These are phyloP conservation scores for Saturnia pavonia DNA, from an alignment of 2,888 invertebrate genomes.

Conservation along the genomic window DNA sequence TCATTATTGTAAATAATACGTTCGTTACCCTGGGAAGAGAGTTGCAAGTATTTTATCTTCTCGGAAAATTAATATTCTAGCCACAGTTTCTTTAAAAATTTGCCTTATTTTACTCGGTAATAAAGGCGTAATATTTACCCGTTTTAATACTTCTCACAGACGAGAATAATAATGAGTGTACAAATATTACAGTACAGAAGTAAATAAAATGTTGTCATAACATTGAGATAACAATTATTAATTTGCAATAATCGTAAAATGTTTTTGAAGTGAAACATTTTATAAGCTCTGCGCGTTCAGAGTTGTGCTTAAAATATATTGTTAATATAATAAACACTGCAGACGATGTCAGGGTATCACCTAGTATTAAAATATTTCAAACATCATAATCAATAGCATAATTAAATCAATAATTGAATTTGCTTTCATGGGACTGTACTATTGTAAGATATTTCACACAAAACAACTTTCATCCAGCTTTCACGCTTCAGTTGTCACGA, in stretches of 20 bases:
- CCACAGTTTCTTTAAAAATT: slow-evolving; percentile 49
- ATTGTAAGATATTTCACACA: no score
- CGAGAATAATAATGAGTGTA: slow-evolving; percentile 50
- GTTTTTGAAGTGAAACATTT: neutral
- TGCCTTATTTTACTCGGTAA: slow-evolving; percentile 48
- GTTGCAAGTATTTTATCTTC: slow-evolving; percentile 48
- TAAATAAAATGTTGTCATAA: neutral
- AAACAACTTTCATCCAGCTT: no score
- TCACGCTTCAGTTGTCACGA: no score
- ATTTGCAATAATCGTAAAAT: neutral
- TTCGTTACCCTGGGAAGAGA: slow-evolving; percentile 48
- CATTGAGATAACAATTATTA: neutral
- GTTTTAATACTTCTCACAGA: slow-evolving; percentile 49
- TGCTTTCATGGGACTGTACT: no score
- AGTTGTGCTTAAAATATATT: no score
- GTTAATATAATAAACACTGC: no score
- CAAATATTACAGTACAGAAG: slow-evolving; percentile 22
- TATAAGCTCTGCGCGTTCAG: no score
- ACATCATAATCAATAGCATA: no score
- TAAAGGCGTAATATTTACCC: slow-evolving; percentile 56
- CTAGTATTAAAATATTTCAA: no score
- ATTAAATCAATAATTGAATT: no score
- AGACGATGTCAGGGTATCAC: no score
- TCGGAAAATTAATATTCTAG: slow-evolving; percentile 53
- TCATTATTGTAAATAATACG: slow-evolving; percentile 40